Percentiles rank a stretch among this genome's conserved stretches.
Evolutionary conservation across 2,113 vertebrate species (phyloP).

Genomic region (Peromyscus maniculatus): DNA sequence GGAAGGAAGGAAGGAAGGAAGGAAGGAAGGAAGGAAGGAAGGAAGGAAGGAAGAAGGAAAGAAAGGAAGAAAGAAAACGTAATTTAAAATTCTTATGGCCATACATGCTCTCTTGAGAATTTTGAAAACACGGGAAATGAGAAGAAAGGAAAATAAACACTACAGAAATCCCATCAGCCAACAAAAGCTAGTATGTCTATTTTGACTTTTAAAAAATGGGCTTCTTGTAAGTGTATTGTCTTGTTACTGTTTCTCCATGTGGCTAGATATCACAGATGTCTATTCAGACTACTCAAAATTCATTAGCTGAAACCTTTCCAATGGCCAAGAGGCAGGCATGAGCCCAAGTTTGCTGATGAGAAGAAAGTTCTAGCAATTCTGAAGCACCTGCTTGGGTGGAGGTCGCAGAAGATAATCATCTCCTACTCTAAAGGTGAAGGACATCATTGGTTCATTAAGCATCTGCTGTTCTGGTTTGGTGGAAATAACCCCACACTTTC

Average conservation of each 20-base stretch:
- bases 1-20: too few species aligned
- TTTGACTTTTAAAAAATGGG: not conserved
- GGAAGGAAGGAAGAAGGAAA: too few species aligned
- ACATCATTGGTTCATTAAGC: not conserved
- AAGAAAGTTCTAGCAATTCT: slow-evolving; percentile 12
- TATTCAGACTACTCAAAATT: not conserved
- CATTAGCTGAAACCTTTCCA: not conserved
- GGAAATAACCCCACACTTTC: not conserved
- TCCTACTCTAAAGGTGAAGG: not conserved
- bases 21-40: not conserved
- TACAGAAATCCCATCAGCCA: not conserved
- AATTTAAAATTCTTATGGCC: not conserved
- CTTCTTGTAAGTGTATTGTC: not conserved
- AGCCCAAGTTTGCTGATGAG: not conserved
- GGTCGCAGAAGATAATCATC: not conserved
- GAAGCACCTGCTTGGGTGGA: not conserved
- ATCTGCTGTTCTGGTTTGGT: not conserved
- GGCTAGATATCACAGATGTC: not conserved
- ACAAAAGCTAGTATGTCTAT: not conserved
- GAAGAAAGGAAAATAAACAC: not conserved
- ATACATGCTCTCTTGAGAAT: not conserved
- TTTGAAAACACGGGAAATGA: slow-evolving; percentile 12
- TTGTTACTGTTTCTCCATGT: not conserved
- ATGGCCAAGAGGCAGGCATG: not conserved
- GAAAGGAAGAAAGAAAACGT: not conserved